Conservation (phyloP, 2,113 vertebrate species). For the Capricornis sumatraensis region DNA sequence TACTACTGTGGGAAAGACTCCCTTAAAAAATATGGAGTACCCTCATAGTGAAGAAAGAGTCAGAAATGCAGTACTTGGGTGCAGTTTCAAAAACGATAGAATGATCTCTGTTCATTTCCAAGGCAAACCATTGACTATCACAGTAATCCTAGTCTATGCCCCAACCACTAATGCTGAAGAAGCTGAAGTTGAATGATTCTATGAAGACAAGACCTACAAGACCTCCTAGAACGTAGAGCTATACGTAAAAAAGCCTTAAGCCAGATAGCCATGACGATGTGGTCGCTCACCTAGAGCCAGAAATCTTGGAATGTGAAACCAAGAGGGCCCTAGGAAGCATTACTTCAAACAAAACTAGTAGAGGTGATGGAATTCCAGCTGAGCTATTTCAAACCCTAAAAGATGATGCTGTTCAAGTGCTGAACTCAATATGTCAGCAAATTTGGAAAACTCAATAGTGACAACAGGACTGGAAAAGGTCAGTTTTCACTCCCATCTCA, state of each 20-base stretch:
- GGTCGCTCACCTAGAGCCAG: background rate
- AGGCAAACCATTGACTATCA: background rate
- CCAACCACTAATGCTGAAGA: background rate
- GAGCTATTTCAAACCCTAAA: background rate
- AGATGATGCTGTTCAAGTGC: background rate
- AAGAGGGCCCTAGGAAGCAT: background rate
- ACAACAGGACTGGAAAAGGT: background rate
- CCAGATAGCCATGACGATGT: background rate
- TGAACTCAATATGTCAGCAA: background rate
- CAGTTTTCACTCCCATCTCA: background rate
- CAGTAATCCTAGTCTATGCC: background rate
- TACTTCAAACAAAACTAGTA: background rate
- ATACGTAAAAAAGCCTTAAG: too few species aligned
- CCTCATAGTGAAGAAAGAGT: background rate
- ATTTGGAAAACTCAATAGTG: background rate
- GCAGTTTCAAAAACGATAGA: background rate
- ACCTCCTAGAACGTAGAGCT: background rate
- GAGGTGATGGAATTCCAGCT: background rate
- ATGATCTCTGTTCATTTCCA: background rate
- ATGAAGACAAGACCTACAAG: background rate
- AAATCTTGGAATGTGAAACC: background rate
- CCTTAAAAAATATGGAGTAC: background rate
- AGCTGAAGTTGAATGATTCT: background rate
- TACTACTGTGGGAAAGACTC: background rate
- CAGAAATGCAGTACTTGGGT: background rate